phyloP scores from a whole-genome alignment of 1,140 invertebrate species.

The Vanessa atalanta region DNA sequence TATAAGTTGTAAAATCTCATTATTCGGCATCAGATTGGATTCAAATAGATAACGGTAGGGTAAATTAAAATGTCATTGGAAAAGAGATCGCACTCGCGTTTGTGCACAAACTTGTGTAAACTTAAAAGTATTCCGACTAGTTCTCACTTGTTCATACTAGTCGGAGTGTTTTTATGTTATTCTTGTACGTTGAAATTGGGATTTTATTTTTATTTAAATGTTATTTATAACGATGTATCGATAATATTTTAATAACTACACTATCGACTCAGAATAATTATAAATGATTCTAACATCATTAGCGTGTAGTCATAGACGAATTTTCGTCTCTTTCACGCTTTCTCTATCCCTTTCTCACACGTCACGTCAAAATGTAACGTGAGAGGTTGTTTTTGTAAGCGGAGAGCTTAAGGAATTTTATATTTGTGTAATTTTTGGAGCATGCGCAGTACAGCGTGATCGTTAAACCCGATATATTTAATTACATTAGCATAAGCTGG shows the following conservation, averaged over 20 bases:
- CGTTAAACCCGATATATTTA: neutral
- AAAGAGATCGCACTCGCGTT: no score
- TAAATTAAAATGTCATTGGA: no score
- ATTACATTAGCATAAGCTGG: neutral
- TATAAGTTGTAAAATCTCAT: no score
- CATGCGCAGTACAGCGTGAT: slow-evolving; percentile 40
- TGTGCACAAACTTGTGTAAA: no score
- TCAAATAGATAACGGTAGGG: no score
- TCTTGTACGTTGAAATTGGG: no score
- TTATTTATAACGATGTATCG: neutral
- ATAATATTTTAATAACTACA: slow-evolving; percentile 17
- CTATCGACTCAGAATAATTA: slow-evolving; percentile 43
- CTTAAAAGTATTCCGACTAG: no score
- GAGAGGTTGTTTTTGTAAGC: slow-evolving; percentile 38
- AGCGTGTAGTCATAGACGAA: slow-evolving; percentile 36
- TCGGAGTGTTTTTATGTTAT: no score
- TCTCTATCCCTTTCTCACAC: slow-evolving; percentile 26
- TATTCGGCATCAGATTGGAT: no score
- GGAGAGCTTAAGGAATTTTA: slow-evolving; percentile 27
- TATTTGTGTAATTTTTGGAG: slow-evolving; percentile 39
- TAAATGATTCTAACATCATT: slow-evolving; percentile 46
- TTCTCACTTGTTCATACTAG: no score
- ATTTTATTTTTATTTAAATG: no score
- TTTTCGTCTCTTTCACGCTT: slow-evolving; percentile 35
- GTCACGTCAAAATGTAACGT: slow-evolving; percentile 31